Percentiles rank a stretch among this genome's conserved stretches.
These are phyloP conservation scores for Pelvicachromis taeniatus DNA, from an alignment of 2,113 vertebrate genomes.

Conservation along the genomic window DNA sequence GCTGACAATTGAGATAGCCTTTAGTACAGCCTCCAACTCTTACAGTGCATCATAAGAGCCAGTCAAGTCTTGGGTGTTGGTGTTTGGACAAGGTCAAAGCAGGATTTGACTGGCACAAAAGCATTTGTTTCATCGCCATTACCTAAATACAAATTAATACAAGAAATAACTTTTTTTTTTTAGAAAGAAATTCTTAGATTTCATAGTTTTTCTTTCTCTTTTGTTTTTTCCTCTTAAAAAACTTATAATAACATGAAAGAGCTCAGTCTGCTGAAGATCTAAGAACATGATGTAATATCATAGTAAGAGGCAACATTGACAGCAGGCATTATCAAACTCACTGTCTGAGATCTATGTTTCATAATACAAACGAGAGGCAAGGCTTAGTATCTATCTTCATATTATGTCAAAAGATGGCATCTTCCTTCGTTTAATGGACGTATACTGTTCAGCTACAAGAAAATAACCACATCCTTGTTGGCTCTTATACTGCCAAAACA, in stretches of 20 bases:
- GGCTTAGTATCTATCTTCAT: neutral
- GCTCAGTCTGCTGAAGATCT: slow-evolving; percentile 19
- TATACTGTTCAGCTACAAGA: neutral
- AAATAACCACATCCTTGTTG: neutral
- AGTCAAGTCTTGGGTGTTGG: neutral
- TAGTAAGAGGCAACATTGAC: slow-evolving; percentile 25
- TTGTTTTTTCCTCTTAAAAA: neutral
- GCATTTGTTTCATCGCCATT: neutral
- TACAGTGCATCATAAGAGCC: neutral
- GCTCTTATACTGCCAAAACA: neutral
- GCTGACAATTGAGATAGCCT: slow-evolving; percentile 15
- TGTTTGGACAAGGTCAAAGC: neutral
- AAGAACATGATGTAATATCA: slow-evolving; percentile 39
- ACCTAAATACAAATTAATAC: neutral
- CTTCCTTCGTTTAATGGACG: neutral
- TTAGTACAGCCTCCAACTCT: slow-evolving; percentile 26
- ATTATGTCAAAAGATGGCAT: neutral
- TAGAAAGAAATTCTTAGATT: slow-evolving; percentile 6
- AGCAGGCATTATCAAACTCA: neutral
- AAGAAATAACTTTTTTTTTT: neutral
- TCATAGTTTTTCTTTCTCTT: neutral
- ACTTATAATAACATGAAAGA: neutral
- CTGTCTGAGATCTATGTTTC: slow-evolving; percentile 9
- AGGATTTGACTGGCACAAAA: neutral
- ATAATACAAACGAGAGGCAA: slow-evolving; percentile 17